phyloP scores from a whole-genome alignment of 1,140 invertebrate genomes.

The Lepidurus couesii region DNA sequence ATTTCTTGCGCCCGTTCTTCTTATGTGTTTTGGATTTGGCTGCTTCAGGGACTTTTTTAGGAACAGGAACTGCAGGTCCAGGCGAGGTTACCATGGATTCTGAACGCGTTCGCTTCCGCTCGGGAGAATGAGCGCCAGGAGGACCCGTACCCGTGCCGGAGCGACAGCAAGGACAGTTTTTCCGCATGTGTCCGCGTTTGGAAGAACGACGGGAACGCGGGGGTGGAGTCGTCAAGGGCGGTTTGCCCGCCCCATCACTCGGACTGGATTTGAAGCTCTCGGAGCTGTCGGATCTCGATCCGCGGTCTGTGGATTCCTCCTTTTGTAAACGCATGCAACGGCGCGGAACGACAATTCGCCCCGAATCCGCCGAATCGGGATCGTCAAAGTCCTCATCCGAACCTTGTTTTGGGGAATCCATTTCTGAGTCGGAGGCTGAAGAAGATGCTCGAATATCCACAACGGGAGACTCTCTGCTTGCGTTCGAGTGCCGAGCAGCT shows the following conservation, averaged over 20 bases:
- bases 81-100: background rate
- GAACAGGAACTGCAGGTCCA: background rate
- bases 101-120: slow-evolving; percentile 26
- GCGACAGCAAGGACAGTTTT: slow-evolving; percentile 51
- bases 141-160: slow-evolving; percentile 38
- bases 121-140: background rate
- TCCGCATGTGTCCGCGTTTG: slow-evolving; percentile 50
- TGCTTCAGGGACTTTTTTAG: background rate
- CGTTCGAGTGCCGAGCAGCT: background rate
- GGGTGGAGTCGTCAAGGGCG: background rate
- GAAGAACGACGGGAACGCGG: slow-evolving; percentile 47
- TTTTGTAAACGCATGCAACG: background rate
- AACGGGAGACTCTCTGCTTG: background rate
- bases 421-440: background rate
- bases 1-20: background rate
- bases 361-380: slow-evolving; percentile 1
- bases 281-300: background rate
- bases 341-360: background rate
- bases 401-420: background rate
- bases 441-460: background rate
- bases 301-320: slow-evolving; percentile 4
- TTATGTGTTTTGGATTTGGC: background rate
- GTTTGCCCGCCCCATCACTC: background rate
- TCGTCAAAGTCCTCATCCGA: background rate
- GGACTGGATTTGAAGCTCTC: background rate